Percentiles rank a stretch among this genome's conserved stretches.
Conservation (phyloP, 2,888 invertebrate genomes). For the Sicus ferrugineus region DNA sequence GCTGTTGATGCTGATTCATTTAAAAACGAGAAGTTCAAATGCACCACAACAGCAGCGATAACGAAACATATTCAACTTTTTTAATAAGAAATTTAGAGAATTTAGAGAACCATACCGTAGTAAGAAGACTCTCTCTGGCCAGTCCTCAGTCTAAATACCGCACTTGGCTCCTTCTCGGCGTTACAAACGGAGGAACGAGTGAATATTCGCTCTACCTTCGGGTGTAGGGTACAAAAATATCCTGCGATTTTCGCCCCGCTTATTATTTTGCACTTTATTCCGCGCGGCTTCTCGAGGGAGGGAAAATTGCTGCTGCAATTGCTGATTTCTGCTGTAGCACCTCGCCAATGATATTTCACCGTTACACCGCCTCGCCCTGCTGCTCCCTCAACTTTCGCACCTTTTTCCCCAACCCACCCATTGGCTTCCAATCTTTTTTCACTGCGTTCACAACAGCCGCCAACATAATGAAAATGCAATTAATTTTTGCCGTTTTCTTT, state of each 20-base stretch:
- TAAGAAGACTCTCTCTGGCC: too few relatives aligned
- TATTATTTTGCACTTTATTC: conserved; percentile 37
- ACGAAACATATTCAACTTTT: too few relatives aligned
- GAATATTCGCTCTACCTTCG: too few relatives aligned
- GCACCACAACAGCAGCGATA: conserved; percentile 31
- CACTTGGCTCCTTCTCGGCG: too few relatives aligned
- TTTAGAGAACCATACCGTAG: too few relatives aligned
- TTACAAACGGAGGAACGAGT: too few relatives aligned
- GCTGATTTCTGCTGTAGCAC: conserved; percentile 14
- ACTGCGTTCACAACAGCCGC: conserved; percentile 40
- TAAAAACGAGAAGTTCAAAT: conserved; percentile 43
- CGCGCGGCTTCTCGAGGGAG: conserved; percentile 24
- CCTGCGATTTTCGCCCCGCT: too few relatives aligned
- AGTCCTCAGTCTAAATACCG: too few relatives aligned
- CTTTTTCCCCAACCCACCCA: background rate
- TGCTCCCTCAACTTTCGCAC: background rate
- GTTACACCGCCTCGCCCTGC: background rate
- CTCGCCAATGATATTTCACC: background rate
- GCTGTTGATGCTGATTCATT: conserved; percentile 17
- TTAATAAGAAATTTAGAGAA: too few relatives aligned
- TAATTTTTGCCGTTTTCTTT: conserved; percentile 61
- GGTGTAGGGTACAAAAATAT: too few relatives aligned
- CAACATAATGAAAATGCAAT: conserved; percentile 65
- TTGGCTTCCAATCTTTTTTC: background rate
- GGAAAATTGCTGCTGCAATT: conserved; percentile 26